phyloP scores from a whole-genome alignment of 2,888 invertebrate genomes.

The Spicauda simplicius region DNA sequence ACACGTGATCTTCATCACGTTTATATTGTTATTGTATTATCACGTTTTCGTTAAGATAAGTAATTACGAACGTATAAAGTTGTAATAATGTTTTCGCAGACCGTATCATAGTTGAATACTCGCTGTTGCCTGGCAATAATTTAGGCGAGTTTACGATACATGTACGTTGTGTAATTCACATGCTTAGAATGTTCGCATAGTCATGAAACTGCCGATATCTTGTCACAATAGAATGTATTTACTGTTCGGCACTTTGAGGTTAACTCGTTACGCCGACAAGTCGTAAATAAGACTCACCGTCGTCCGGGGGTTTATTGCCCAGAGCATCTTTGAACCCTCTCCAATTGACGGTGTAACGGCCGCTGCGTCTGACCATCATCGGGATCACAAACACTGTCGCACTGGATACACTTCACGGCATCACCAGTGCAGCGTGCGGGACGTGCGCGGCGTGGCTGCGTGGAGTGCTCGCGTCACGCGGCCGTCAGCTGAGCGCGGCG shows the following conservation, averaged over 20 bases:
- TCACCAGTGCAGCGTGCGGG: constrained; percentile 45
- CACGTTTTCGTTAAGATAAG: constrained; percentile 5
- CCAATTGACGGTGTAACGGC: constrained; percentile 82
- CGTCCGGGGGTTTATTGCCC: constrained; percentile 78
- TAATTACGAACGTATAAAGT: constrained; percentile 1
- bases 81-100: constrained; percentile 3
- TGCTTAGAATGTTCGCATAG: constrained; percentile 20
- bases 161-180: background rate
- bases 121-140: constrained; percentile 11
- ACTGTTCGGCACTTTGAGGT: constrained; percentile 44
- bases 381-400: constrained; percentile 48
- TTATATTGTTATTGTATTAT: background rate
- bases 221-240: constrained; percentile 5
- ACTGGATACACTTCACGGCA: constrained; percentile 51
- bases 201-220: constrained; percentile 16
- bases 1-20: background rate
- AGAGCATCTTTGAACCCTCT: constrained; percentile 78
- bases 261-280: constrained; percentile 40
- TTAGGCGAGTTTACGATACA: constrained; percentile 5
- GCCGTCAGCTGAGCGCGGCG: constrained; percentile 72
- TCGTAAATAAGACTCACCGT: constrained; percentile 62
- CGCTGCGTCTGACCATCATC: constrained; percentile 82
- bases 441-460: constrained; percentile 57
- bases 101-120: background rate
- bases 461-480: constrained; percentile 67